Evolutionary conservation across 2,888 invertebrate genomes (phyloP), one percentile per base, ranked within the genome.

Genomic region (Eupithecia insigniata): DNA sequence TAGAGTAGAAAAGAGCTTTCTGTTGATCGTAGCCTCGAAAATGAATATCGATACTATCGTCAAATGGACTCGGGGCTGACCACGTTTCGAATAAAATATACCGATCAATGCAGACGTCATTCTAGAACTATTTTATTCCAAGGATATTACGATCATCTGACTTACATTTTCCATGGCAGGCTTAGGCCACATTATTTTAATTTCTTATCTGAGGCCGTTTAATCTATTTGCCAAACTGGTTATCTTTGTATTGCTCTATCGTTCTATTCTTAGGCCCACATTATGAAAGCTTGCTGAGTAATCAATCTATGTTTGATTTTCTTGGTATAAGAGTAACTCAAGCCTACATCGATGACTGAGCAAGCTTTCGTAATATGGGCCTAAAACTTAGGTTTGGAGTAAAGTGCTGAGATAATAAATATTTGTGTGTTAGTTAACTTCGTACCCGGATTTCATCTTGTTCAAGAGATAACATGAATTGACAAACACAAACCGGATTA

Each of bases 401-500:
- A 22, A 51, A 7, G 8, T 16, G 26, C 16, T 51, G 12, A 16
- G 58, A 58, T 28, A 58, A 16, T 28, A 60, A 60, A 30, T 30
- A 30, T 60, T 60, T 28, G 18, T 5, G 28, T 2, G 14, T 7
- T 58, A 30, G 60, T 18, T 58, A 18, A 67, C 34, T 16, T 67
- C 18, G 32, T 14, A 71, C 22, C n/a, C 66, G 55, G 61, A 71
- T 70, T 71, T 69, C 30, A 70, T 68, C 65, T 68, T 39, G 68
- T 66, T 26, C 64, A 64, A 18, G 60, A 62, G 51, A 75, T 70
- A 70, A 76, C 70, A 62, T 58, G 72, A 74, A 74, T 75, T 73
- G 66, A 71, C 73, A 75, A 75, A 70, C 70, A 67, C 69, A 66
- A 75, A 77, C 73, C 70, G 70, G 70, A 68, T 73, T 73, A 66